Evolutionary conservation across 35 echinoderm and acorn worm species (phyloP).

Genomic region (Heliocidaris tuberculata): DNA sequence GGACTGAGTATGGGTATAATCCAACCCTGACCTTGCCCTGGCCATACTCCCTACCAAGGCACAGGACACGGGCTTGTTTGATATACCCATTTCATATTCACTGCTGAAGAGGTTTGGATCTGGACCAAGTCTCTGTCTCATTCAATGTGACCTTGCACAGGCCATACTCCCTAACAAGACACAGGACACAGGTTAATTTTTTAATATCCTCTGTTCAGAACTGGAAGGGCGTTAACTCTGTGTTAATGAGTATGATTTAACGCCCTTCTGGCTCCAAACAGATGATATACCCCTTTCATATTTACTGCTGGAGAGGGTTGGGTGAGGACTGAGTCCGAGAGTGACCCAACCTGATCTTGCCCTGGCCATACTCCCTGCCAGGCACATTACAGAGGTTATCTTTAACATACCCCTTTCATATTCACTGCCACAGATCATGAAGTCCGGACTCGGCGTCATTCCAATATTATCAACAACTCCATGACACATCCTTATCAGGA

Average conservation of each 20-base stretch:
- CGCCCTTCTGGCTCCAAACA: too few relatives aligned
- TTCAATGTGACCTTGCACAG: neutral
- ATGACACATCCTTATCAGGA: neutral
- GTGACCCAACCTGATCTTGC: neutral
- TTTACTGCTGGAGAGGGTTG: neutral
- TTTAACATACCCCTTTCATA: neutral
- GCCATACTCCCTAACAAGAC: neutral
- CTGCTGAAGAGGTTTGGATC: neutral
- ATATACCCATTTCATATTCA: neutral
- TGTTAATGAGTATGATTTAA: too few relatives aligned
- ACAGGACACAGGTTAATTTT: too few relatives aligned
- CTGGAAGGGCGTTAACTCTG: too few relatives aligned
- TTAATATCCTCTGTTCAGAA: too few relatives aligned
- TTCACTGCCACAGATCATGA: neutral
- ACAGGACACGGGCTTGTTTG: neutral
- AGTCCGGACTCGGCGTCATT: neutral
- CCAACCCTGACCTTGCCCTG: neutral
- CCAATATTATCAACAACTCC: too few relatives aligned
- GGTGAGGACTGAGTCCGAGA: neutral
- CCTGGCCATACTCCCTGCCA: neutral
- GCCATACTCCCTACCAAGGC: neutral
- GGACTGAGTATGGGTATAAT: neutral
- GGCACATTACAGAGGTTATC: too few relatives aligned
- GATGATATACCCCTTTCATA: neutral
- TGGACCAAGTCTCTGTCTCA: neutral